phyloP scores from a whole-genome alignment of 1,140 invertebrate species.

The Sinella curviseta region DNA sequence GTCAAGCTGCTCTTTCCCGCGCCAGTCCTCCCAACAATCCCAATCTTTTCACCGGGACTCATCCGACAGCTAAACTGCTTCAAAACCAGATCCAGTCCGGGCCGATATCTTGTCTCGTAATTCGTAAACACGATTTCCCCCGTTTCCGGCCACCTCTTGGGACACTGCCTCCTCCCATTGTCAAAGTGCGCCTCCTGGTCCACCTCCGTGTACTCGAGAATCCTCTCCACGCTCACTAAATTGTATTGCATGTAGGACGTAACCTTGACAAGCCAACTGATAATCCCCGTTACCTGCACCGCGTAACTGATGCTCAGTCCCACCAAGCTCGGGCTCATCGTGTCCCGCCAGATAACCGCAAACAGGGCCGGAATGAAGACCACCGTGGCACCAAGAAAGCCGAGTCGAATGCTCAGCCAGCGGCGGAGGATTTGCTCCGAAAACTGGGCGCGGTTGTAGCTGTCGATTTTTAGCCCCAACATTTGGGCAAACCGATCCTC shows the following conservation, averaged over 20 bases:
- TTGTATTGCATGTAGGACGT: constrained; percentile 51
- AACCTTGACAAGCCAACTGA: constrained; percentile 48
- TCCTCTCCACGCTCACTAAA: constrained; percentile 51
- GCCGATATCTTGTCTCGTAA: constrained; percentile 57
- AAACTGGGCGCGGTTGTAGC: not conserved
- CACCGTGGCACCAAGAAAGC: constrained; percentile 57
- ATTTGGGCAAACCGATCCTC: not conserved
- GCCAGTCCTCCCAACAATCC: not conserved
- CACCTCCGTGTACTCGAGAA: constrained; percentile 51
- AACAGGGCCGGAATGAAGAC: constrained; percentile 57
- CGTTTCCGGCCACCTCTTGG: constrained; percentile 57
- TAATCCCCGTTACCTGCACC: constrained; percentile 54
- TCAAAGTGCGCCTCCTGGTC: constrained; percentile 52
- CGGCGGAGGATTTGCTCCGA: constrained; percentile 26
- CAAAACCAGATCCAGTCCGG: constrained; percentile 59
- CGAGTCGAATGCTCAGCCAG: constrained; percentile 57
- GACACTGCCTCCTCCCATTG: constrained; percentile 35
- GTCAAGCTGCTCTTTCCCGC: constrained; percentile 55
- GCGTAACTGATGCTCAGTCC: constrained; percentile 58
- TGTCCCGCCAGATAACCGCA: constrained; percentile 54
- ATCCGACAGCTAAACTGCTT: constrained; percentile 55
- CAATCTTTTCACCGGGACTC: constrained; percentile 54
- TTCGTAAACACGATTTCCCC: constrained; percentile 59
- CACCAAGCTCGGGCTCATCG: constrained; percentile 55
- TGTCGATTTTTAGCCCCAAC: not conserved